Evolutionary conservation across 2,113 vertebrate genomes (phyloP).

Genomic region (Centropus unirufus): DNA sequence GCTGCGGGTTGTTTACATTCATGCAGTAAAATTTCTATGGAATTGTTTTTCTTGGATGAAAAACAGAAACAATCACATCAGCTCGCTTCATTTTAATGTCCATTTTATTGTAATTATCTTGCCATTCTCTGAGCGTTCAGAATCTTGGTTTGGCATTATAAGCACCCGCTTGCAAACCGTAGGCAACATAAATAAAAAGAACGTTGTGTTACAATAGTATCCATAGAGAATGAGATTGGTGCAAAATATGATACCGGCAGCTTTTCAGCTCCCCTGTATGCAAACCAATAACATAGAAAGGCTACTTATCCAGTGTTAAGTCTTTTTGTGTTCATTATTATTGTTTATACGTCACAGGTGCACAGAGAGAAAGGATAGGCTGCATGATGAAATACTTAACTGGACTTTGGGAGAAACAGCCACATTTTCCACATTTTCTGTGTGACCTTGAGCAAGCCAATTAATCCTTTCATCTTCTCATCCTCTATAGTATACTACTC

Average conservation of each 20-base stretch:
- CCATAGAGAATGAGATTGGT: not conserved
- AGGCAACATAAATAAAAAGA: not conserved
- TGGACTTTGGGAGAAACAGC: not conserved
- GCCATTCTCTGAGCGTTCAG: slow-evolving; percentile 19
- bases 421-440: not conserved
- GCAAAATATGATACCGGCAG: not conserved
- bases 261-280: not conserved
- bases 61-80: not conserved
- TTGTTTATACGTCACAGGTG: not conserved
- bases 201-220: not conserved
- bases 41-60: slow-evolving; percentile 27
- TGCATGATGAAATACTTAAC: not conserved
- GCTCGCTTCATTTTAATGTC: not conserved
- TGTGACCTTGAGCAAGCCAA: not conserved
- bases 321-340: not conserved
- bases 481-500: not conserved
- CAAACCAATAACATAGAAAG: not conserved
- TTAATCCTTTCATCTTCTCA: not conserved
- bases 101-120: slow-evolving; percentile 41
- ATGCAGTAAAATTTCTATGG: not conserved
- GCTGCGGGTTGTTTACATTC: not conserved
- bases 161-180: not conserved
- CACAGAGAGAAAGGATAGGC: not conserved
- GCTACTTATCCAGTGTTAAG: not conserved
- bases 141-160: not conserved